Evolutionary conservation across 1,140 invertebrate species (phyloP).

Genomic region (Gonatopus flavifemur): DNA sequence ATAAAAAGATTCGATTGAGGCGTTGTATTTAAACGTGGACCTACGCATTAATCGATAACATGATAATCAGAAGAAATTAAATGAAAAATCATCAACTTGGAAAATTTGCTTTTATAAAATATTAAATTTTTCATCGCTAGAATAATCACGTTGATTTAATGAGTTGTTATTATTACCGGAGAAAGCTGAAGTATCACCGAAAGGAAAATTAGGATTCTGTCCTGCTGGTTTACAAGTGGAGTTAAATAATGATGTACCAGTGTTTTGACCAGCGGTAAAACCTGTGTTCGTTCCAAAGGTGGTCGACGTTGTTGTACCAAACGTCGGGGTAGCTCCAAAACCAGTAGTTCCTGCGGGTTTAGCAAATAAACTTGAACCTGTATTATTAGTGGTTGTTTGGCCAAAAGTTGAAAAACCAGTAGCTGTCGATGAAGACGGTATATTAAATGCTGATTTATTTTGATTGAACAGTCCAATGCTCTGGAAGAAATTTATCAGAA

Average conservation of each 20-base stretch:
- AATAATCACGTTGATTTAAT: too few species aligned
- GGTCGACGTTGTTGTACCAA: constrained; percentile 54
- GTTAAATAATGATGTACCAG: constrained; percentile 58
- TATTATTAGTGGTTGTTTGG: constrained; percentile 45
- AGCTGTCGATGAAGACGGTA: constrained; percentile 47
- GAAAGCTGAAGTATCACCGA: constrained; percentile 57
- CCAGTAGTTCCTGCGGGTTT: constrained; percentile 53
- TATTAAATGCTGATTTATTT: constrained; percentile 56
- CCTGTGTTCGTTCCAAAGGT: constrained; percentile 55
- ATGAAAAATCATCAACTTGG: too few species aligned
- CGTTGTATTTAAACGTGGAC: too few species aligned
- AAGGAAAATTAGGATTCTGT: constrained; percentile 53
- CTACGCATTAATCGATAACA: too few species aligned
- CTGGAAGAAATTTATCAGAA: constrained; percentile 25
- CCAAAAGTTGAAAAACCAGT: constrained; percentile 59
- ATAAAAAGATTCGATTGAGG: constrained; percentile 59
- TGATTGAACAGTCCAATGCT: constrained; percentile 56
- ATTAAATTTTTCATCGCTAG: too few species aligned
- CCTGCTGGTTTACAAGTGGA: constrained; percentile 53
- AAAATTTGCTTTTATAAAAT: too few species aligned
- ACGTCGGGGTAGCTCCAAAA: constrained; percentile 61
- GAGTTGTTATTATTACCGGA: too few species aligned
- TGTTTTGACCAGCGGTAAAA: constrained; percentile 51
- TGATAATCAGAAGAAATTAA: too few species aligned
- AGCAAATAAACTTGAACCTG: constrained; percentile 52